A percentile compares a stretch with the other conserved stretches of the same genome.
Evolutionary conservation across 2,888 invertebrate species (phyloP).

Genomic region (Drosophila yooni): DNA sequence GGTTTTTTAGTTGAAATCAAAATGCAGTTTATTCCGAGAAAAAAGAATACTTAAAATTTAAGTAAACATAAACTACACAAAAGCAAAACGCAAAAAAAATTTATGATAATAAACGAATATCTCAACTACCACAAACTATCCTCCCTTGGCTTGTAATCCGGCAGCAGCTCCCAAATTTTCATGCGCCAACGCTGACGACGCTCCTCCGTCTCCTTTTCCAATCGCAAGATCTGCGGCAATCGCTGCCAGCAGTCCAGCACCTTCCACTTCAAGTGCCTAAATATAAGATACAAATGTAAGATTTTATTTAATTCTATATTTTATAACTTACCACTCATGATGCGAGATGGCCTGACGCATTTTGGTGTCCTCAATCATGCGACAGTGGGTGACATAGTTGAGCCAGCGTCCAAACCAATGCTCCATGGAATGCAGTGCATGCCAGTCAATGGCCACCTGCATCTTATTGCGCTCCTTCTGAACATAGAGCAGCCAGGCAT

Average conservation of each 20-base stretch:
- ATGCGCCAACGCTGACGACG: constrained; percentile 89
- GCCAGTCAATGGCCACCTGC: constrained; percentile 90
- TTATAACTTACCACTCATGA: constrained; percentile 82
- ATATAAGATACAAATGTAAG: not conserved
- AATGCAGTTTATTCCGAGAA: not conserved
- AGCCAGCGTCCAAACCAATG: constrained; percentile 86
- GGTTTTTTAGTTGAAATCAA: not conserved
- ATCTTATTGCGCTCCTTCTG: constrained; percentile 85
- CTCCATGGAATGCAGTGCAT: constrained; percentile 88
- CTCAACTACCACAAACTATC: constrained; percentile 67
- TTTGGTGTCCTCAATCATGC: constrained; percentile 86
- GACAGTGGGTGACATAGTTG: constrained; percentile 84
- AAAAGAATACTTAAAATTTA: not conserved
- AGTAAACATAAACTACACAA: constrained; percentile 11
- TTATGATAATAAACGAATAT: constrained; percentile 20
- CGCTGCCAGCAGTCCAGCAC: constrained; percentile 88
- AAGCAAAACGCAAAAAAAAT: constrained; percentile 3
- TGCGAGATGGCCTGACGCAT: constrained; percentile 83
- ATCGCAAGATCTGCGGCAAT: constrained; percentile 87
- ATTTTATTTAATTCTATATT: not conserved
- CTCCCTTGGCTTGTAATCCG: constrained; percentile 88
- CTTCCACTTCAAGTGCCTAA: constrained; percentile 85
- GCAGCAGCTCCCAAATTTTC: constrained; percentile 90
- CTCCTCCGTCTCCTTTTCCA: constrained; percentile 89
- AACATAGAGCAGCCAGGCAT: constrained; percentile 85